Evolutionary conservation across 2,797 vertebrate genomes (phyloP).

Genomic region (Botia almorhae): DNA sequence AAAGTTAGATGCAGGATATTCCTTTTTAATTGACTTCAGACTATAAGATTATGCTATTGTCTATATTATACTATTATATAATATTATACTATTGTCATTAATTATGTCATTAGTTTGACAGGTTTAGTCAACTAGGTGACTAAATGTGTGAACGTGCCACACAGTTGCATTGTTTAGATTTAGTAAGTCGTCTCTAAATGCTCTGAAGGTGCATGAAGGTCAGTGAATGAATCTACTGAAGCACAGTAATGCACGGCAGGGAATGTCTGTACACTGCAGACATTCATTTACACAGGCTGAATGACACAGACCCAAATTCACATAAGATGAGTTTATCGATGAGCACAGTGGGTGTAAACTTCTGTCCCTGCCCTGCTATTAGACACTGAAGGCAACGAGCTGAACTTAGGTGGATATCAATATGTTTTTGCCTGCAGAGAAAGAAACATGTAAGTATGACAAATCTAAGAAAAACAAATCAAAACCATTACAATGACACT

Average conservation of each 20-base stretch:
- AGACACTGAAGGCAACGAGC: slow-evolving; percentile 61
- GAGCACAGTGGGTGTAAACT: background rate
- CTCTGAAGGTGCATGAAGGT: background rate
- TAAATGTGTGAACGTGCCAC: background rate
- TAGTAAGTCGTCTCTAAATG: background rate
- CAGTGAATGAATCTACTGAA: background rate
- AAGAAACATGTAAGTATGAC: slow-evolving; percentile 56
- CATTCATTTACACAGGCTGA: slow-evolving; percentile 17
- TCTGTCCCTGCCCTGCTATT: slow-evolving; percentile 21
- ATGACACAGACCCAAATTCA: slow-evolving; percentile 22
- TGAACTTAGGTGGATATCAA: slow-evolving; percentile 68
- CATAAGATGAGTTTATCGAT: slow-evolving; percentile 12
- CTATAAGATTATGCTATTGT: no score
- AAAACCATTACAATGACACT: slow-evolving; percentile 70
- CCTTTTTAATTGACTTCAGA: background rate
- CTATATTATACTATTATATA: no score
- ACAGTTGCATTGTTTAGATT: background rate
- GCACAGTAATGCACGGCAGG: background rate
- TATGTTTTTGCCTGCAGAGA: slow-evolving; percentile 54
- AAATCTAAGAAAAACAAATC: slow-evolving; percentile 69
- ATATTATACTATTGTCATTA: background rate
- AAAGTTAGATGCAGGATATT: background rate
- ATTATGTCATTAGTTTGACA: background rate
- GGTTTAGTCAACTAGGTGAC: background rate
- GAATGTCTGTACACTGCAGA: background rate